These are phyloP conservation scores for Drosophila neonasuta DNA, from an alignment of 2,888 invertebrate genomes.

Conservation along the genomic window DNA sequence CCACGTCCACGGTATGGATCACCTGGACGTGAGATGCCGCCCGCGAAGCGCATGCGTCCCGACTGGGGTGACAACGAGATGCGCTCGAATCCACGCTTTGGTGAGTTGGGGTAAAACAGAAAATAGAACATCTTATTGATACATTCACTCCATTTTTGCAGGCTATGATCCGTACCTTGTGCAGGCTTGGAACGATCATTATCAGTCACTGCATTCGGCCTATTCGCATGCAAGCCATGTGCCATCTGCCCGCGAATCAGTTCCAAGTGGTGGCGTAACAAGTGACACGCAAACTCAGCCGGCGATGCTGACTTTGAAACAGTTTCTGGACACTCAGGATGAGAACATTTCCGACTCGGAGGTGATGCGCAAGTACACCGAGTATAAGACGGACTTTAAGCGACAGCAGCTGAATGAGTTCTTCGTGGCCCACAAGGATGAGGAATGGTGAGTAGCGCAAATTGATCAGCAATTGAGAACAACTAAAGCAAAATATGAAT, in stretches of 20 bases:
- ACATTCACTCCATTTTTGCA: conserved; percentile 25
- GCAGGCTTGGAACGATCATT: conserved; percentile 82
- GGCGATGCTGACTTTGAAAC: conserved; percentile 98
- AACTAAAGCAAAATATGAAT: conserved; percentile 1
- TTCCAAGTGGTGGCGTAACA: conserved; percentile 23
- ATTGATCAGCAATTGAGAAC: neutral
- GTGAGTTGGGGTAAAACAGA: conserved; percentile 55
- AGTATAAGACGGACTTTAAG: conserved; percentile 98
- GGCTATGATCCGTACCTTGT: conserved; percentile 81
- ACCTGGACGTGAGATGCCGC: conserved; percentile 89
- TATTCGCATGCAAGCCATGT: conserved; percentile 66
- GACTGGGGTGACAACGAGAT: conserved; percentile 86
- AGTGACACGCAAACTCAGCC: conserved; percentile 88
- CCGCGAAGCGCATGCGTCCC: conserved; percentile 88
- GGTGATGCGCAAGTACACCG: conserved; percentile 97
- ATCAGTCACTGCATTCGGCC: conserved; percentile 79
- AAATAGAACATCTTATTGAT: neutral
- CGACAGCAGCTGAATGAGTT: conserved; percentile 98
- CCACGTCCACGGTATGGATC: conserved; percentile 88
- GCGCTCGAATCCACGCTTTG: conserved; percentile 82
- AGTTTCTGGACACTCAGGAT: conserved; percentile 97
- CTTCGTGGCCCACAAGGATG: conserved; percentile 99
- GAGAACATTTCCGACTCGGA: conserved; percentile 99
- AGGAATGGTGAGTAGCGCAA: conserved; percentile 94
- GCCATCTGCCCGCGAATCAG: conserved; percentile 65